Conservation (phyloP, 1,140 invertebrate species). For the Littorina saxatilis region DNA sequence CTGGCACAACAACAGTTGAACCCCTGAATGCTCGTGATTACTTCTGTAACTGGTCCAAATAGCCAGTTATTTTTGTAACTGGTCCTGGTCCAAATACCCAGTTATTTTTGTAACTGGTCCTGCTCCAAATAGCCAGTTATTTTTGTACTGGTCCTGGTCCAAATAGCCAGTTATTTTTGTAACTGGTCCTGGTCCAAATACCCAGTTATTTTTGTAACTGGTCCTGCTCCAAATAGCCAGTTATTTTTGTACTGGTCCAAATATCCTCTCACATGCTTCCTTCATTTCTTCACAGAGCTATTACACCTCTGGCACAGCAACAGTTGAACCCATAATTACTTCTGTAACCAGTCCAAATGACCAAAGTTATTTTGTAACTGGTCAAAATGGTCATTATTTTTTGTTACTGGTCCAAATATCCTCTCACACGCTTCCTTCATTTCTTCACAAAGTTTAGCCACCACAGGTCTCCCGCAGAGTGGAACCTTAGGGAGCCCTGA, state of each 20-base stretch:
- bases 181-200: too few relatives aligned
- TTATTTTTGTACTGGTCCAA: neutral
- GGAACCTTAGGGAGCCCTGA: constrained; percentile 14
- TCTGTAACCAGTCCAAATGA: too few relatives aligned
- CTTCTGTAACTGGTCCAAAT: neutral
- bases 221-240: neutral
- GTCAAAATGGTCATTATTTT: too few relatives aligned
- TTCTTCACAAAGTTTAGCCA: neutral
- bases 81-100: too few relatives aligned
- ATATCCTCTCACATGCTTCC: neutral
- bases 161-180: neutral
- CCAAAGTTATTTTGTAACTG: too few relatives aligned
- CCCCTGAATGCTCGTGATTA: neutral
- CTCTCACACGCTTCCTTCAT: neutral
- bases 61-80: too few relatives aligned
- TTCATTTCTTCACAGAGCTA: constrained; percentile 11
- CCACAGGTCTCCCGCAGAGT: constrained; percentile 14
- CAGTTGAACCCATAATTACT: too few relatives aligned
- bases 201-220: too few relatives aligned
- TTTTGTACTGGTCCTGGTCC: too few relatives aligned
- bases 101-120: too few relatives aligned
- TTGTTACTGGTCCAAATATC: neutral
- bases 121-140: neutral
- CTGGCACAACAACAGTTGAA: too few relatives aligned
- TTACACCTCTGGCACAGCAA: too few relatives aligned